Conservation (phyloP, 1,140 invertebrate genomes). For the Dolichoris vasculosae region DNA sequence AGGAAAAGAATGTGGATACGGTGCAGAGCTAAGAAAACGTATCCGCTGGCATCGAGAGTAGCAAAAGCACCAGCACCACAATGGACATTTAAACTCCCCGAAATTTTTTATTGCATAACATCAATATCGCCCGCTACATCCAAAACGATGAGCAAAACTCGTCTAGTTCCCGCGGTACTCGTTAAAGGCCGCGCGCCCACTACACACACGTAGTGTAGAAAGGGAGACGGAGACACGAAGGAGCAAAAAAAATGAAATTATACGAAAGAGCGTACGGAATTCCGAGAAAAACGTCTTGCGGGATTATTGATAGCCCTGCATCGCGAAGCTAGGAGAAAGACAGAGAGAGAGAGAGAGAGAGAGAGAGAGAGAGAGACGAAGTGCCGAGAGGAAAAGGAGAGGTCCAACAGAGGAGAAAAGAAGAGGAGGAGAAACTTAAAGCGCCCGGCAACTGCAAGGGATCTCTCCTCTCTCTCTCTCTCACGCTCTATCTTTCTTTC, state of each 20-base stretch:
- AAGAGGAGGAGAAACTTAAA: conserved; percentile 33
- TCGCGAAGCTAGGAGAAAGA: conserved; percentile 43
- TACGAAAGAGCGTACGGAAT: conserved; percentile 50
- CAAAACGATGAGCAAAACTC: neutral
- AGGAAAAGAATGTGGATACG: neutral
- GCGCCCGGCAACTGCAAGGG: conserved; percentile 32
- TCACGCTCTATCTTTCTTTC: conserved; percentile 8
- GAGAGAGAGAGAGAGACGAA: neutral
- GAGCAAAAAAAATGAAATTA: conserved; percentile 21
- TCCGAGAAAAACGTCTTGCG: conserved; percentile 54
- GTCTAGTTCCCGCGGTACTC: conserved; percentile 33
- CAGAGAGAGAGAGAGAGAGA: neutral
- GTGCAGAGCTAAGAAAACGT: neutral
- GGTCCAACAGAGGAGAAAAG: neutral
- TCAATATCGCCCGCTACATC: conserved; percentile 4
- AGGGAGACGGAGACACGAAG: neutral
- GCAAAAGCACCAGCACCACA: neutral
- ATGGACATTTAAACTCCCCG: conserved; percentile 34
- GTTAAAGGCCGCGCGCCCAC: conserved; percentile 30
- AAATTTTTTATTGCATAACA: conserved; percentile 42
- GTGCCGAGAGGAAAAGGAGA: neutral
- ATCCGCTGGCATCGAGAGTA: neutral
- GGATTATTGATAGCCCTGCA: conserved; percentile 54
- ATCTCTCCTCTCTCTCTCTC: conserved; percentile 34
- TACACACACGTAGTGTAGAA: neutral